phyloP scores from a whole-genome alignment of 2,113 vertebrate genomes.

The Heteronetta atricapilla region DNA sequence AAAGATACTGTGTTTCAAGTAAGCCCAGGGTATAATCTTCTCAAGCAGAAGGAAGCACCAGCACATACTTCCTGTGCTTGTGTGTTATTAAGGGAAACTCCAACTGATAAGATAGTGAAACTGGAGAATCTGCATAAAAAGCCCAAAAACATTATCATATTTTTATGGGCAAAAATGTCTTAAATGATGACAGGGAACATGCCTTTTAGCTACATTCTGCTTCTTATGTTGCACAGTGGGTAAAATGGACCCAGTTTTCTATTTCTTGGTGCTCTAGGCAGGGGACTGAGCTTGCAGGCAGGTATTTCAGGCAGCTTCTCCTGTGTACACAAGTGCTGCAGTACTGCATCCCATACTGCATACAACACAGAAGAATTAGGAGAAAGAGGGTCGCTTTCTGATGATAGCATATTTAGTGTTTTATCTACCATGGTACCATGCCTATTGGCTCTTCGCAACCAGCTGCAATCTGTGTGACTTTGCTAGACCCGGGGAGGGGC shows the following conservation, averaged over 20 bases:
- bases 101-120: background rate
- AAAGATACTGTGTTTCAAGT: background rate
- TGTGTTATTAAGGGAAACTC: background rate
- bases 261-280: background rate
- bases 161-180: background rate
- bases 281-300: rapidly evolving
- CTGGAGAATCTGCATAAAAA: background rate
- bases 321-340: background rate
- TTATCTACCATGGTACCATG: background rate
- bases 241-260: background rate
- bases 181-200: background rate
- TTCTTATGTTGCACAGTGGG: background rate
- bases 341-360: background rate
- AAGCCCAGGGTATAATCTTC: background rate
- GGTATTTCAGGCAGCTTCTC: background rate
- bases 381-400: background rate
- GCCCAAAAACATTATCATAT: background rate
- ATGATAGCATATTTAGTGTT: background rate
- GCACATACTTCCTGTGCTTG: background rate
- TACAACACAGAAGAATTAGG: background rate
- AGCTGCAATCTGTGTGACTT: background rate
- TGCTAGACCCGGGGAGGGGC: background rate
- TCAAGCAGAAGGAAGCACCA: background rate
- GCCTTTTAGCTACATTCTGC: background rate
- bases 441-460: background rate